Evolutionary conservation across 2,113 vertebrate species (phyloP).

Genomic region (Syngnathus scovelli): DNA sequence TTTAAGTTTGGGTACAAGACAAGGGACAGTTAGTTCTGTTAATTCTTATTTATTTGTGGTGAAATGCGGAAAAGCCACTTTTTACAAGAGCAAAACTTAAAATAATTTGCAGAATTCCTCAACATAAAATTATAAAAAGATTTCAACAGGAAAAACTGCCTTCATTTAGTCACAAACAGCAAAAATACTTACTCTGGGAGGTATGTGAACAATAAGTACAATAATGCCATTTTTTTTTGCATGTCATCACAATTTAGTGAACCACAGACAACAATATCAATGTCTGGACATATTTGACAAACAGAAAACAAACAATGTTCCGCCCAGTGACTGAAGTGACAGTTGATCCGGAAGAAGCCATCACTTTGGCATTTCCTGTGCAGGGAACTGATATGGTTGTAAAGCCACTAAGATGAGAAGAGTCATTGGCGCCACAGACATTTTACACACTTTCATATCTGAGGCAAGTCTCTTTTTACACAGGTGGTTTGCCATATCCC

Average conservation of each 20-base stretch:
- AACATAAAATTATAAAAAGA: too few species aligned
- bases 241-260: conserved; percentile 45
- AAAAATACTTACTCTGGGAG: background rate
- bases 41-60: too few species aligned
- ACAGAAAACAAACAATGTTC: conserved; percentile 10
- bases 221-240: conserved; percentile 40
- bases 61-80: too few species aligned
- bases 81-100: too few species aligned
- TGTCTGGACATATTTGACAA: background rate
- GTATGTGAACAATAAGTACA: conserved; percentile 3
- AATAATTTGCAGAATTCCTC: too few species aligned
- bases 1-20: too few species aligned
- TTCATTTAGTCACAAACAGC: background rate
- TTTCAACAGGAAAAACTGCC: background rate
- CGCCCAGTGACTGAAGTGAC: conserved; percentile 45
- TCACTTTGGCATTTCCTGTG: conserved; percentile 48
- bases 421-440: conserved; percentile 1
- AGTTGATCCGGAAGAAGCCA: conserved; percentile 56
- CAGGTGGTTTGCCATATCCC: conserved; percentile 48
- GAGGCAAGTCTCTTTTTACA: conserved; percentile 2
- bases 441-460: background rate
- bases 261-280: conserved; percentile 47
- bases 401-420: conserved; percentile 7
- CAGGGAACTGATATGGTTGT: conserved; percentile 45
- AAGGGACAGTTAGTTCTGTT: too few species aligned